These are phyloP conservation scores for Pterobdella sp. DNA, from an alignment of 2,888 invertebrate genomes.

Conservation along the genomic window DNA sequence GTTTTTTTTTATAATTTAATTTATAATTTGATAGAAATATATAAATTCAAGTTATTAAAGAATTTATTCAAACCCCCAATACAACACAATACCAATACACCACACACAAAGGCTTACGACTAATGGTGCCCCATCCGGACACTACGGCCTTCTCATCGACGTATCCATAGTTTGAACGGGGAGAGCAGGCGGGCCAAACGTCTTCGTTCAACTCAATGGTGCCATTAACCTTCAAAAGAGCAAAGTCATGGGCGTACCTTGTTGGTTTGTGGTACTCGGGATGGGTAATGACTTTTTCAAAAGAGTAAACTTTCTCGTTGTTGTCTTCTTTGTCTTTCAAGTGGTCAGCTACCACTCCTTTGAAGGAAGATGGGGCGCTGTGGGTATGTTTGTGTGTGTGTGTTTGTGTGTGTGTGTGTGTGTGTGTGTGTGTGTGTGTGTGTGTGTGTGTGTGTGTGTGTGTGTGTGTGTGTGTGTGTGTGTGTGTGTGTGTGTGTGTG, in stretches of 20 bases:
- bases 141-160: constrained; percentile 15
- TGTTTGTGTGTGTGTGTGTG: constrained; percentile 16
- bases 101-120: too few relatives aligned
- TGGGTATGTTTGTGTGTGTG: constrained; percentile 13
- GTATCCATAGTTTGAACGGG: neutral
- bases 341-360: too few relatives aligned
- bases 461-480: constrained; percentile 25
- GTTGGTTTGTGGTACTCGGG: neutral
- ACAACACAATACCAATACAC: too few relatives aligned
- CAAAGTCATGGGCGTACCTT: neutral
- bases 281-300: constrained; percentile 16
- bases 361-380: neutral
- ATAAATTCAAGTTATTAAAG: neutral
- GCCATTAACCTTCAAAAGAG: constrained; percentile 3
- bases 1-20: too few relatives aligned
- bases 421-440: constrained; percentile 12
- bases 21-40: neutral
- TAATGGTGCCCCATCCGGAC: constrained; percentile 20
- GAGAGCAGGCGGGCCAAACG: constrained; percentile 21
- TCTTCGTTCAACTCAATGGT: constrained; percentile 15
- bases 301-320: neutral
- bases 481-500: constrained; percentile 29
- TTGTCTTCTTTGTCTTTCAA: too few relatives aligned
- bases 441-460: constrained; percentile 19
- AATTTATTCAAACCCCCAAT: too few relatives aligned